phyloP scores from a whole-genome alignment of 2,888 invertebrate genomes.

The Hymenopus coronatus region DNA sequence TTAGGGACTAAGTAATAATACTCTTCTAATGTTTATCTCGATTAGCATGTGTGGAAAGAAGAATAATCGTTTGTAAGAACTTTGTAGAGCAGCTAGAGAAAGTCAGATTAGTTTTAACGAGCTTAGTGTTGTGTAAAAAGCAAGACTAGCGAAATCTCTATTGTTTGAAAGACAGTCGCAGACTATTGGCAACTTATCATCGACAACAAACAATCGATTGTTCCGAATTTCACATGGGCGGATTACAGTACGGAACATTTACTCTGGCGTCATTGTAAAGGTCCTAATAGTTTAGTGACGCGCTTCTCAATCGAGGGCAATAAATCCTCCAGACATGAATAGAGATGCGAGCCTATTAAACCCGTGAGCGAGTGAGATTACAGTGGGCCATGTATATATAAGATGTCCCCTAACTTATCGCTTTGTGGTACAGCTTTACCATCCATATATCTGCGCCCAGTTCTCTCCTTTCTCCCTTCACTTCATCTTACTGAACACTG shows the following conservation, averaged over 20 bases:
- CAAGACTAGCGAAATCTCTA: too few relatives aligned
- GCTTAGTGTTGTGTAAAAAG: too few relatives aligned
- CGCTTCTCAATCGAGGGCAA: background rate
- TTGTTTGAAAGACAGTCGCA: too few relatives aligned
- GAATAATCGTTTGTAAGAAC: too few relatives aligned
- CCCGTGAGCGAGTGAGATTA: background rate
- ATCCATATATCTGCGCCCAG: too few relatives aligned
- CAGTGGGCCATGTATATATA: background rate
- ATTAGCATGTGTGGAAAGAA: too few relatives aligned
- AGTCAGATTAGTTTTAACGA: too few relatives aligned
- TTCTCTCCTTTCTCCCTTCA: too few relatives aligned
- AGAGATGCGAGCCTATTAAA: background rate
- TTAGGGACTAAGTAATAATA: too few relatives aligned
- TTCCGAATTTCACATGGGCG: background rate
- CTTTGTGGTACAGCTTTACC: background rate
- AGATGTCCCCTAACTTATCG: background rate
- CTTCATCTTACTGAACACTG: too few relatives aligned
- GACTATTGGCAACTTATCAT: background rate
- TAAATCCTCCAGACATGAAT: background rate
- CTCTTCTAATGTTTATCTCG: too few relatives aligned
- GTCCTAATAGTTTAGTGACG: conserved; percentile 5
- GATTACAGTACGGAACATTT: background rate
- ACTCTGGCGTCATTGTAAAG: background rate
- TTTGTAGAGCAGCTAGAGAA: too few relatives aligned
- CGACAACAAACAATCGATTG: background rate